Evolutionary conservation across 2,797 vertebrate genomes (phyloP).

Genomic region (Cyprinella venusta): DNA sequence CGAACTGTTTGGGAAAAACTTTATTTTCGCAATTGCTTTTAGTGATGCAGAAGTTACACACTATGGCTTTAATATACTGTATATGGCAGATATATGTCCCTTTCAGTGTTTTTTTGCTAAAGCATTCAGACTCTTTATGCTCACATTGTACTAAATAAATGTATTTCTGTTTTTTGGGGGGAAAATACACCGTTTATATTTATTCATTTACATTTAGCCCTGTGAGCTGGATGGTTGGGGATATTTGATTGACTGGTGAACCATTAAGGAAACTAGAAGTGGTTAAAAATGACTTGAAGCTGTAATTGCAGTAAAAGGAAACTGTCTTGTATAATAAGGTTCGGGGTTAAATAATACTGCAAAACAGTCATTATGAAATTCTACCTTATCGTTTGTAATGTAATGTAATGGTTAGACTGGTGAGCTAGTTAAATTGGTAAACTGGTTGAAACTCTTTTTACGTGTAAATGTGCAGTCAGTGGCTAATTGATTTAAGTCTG

Average conservation of each 20-base stretch:
- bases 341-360: neutral
- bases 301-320: neutral
- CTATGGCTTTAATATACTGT: neutral
- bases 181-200: neutral
- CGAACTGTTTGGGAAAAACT: neutral
- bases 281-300: neutral
- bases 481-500: neutral
- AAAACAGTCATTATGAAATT: neutral
- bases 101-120: neutral
- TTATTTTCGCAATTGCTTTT: neutral
- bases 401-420: neutral
- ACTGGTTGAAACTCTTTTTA: neutral
- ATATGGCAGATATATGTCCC: neutral
- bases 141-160: neutral
- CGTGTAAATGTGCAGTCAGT: conserved; percentile 15
- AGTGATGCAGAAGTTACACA: neutral
- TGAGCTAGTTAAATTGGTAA: neutral
- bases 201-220: conserved; percentile 18
- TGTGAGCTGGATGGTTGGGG: neutral
- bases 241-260: conserved; percentile 28
- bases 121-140: neutral
- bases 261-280: conserved; percentile 1
- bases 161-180: neutral
- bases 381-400: neutral
- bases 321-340: neutral